phyloP scores from a whole-genome alignment of 2,888 invertebrate species.

The Cryptocheilus praepositus region DNA sequence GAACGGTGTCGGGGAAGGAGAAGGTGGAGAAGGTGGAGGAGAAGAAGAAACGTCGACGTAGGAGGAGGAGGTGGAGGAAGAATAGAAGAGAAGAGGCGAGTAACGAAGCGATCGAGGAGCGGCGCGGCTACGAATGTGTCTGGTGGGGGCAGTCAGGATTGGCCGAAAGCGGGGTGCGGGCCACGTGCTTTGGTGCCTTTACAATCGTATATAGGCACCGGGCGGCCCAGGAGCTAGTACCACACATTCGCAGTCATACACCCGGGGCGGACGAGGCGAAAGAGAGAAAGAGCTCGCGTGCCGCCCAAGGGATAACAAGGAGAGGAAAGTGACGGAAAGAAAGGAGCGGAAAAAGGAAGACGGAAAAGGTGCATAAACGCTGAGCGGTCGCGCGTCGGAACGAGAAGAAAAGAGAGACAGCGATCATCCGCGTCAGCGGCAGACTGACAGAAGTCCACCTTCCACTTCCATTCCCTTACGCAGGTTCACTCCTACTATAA shows the following conservation, averaged over 20 bases:
- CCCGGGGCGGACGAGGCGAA: constrained; percentile 41
- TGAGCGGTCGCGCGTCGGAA: constrained; percentile 20
- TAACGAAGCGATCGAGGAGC: constrained; percentile 45
- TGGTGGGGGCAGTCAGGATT: constrained; percentile 46
- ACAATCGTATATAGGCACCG: constrained; percentile 64
- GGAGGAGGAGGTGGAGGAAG: constrained; percentile 16
- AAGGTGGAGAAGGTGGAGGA: constrained; percentile 16
- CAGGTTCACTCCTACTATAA: constrained; percentile 69
- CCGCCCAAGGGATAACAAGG: constrained; percentile 4
- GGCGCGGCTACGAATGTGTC: too few species aligned
- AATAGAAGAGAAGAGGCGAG: constrained; percentile 15
- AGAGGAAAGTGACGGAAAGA: constrained; percentile 20
- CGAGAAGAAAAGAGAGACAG: constrained; percentile 40
- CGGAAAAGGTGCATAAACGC: constrained; percentile 11
- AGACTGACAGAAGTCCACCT: constrained; percentile 61
- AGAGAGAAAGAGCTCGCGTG: constrained; percentile 22
- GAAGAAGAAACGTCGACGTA: constrained; percentile 19
- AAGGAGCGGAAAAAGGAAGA: constrained; percentile 16
- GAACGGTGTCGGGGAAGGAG: constrained; percentile 4
- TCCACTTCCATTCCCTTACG: constrained; percentile 65
- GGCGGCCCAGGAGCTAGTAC: constrained; percentile 54
- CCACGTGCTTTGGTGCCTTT: constrained; percentile 68
- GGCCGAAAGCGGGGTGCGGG: constrained; percentile 63
- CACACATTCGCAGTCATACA: constrained; percentile 55
- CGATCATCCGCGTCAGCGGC: constrained; percentile 3